Base-by-base conservation (phyloP, 2,797 vertebrate species). In the Otolemur crassicaudatus region DNA sequence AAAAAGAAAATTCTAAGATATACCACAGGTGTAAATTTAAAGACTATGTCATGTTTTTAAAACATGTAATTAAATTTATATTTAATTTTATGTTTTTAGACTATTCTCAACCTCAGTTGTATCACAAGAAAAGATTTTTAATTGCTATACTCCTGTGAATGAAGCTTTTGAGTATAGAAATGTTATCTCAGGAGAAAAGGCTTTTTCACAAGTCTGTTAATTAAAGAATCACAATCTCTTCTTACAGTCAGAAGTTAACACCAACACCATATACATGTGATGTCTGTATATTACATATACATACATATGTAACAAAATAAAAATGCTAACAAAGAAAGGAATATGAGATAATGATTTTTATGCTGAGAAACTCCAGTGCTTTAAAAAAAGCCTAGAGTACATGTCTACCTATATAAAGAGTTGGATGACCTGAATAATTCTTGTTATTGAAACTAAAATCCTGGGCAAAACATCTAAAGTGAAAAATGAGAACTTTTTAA, bases 161-260 rank as follows among this genome's bases (percentile, higher is more conserved):
- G 87, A 92, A 91, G 60, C 25, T 91, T 92, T 90, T 75, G 16
- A 83, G n/a, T 91, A 91, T 81, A 75, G 70, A 83, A 81, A 92
- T 83, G 25, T 90, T 86, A 75, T 91, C 94, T 92, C 85, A 93
- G 67, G 73, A 94, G 60, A 83, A 76, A 92, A 95, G 29, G 20
- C 3, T 86, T 92, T 94, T 88, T 94, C 79, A 94, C 95, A 95
- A 61, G 25, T 23, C 40, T 97, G 85, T 83, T 96, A 96, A 96
- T 97, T 90, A 95, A 88, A 75, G 69, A n/a, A 31, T 91, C 34
- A 56, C 29, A 75, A 81, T 34, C 65, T 79, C 25, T 90, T 37
- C 31, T 53, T 93, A 25, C 6, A 93, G 67, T 89, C n/a, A 87
- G 83, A 93, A 89, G 40, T 90, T 69, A 86, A 76, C 75, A 82